phyloP scores from a whole-genome alignment of 53 echinoderm and acorn worm species.

The Echinarachnius parma region DNA sequence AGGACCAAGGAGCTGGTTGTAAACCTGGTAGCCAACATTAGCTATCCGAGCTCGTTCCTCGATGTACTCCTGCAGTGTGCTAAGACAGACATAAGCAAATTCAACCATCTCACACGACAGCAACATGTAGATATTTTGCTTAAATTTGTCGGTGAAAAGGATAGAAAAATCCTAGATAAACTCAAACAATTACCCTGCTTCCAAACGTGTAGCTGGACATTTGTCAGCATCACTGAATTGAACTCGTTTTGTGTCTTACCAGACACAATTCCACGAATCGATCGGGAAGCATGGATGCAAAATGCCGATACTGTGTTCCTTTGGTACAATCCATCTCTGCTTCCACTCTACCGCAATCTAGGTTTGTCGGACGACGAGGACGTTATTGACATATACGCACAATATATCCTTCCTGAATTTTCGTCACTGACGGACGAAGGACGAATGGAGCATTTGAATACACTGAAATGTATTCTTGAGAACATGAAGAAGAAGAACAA shows the following conservation, averaged over 20 bases:
- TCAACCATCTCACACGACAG: too few species aligned
- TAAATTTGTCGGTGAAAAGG: not conserved
- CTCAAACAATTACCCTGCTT: constrained; percentile 24
- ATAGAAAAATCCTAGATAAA: not conserved
- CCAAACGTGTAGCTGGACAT: not conserved
- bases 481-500: too few species aligned
- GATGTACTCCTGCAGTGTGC: too few species aligned
- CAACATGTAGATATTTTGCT: too few species aligned
- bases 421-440: not conserved
- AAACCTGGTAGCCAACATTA: too few species aligned
- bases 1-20: too few species aligned
- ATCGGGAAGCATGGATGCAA: constrained; percentile 4
- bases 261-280: not conserved
- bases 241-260: constrained; percentile 10
- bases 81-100: too few species aligned
- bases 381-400: not conserved
- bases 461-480: too few species aligned
- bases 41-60: too few species aligned
- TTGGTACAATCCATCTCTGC: not conserved
- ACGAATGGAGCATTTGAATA: constrained; percentile 16
- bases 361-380: not conserved
- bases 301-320: constrained; percentile 1
- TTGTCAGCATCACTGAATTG: constrained; percentile 1
- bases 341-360: not conserved
- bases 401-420: constrained; percentile 9